A percentile compares a stretch with the other conserved stretches of the same genome.
These are phyloP conservation scores for Eclectus roratus DNA, from an alignment of 2,113 vertebrate species.

Conservation along the genomic window DNA sequence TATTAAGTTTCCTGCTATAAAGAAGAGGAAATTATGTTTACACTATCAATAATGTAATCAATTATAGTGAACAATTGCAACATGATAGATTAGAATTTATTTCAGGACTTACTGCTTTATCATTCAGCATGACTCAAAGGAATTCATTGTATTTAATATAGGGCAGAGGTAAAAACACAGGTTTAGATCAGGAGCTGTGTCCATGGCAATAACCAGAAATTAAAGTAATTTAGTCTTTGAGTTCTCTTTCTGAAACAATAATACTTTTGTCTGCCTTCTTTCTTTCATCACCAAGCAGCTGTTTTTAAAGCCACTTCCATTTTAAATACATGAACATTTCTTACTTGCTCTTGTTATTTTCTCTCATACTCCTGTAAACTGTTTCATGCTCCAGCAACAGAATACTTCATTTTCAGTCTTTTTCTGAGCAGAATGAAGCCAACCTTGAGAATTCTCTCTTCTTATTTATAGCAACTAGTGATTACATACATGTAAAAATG, in stretches of 20 bases:
- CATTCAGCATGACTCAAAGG: neutral
- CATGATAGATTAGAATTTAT: neutral
- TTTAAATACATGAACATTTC: neutral
- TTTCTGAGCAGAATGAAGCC: neutral
- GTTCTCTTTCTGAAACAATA: neutral
- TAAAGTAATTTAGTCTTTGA: neutral
- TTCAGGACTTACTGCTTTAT: neutral
- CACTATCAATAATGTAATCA: slow-evolving; percentile 25
- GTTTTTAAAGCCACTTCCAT: neutral
- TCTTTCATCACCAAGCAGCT: neutral
- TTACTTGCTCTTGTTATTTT: neutral
- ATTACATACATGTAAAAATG: neutral
- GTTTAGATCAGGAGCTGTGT: neutral
- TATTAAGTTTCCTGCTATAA: slow-evolving; percentile 25
- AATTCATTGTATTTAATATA: neutral
- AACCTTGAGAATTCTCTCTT: neutral
- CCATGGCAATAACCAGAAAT: neutral
- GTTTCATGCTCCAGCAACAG: neutral
- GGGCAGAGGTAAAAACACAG: neutral
- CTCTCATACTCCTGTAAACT: neutral
- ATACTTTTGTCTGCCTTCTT: neutral
- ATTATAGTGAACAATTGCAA: neutral
- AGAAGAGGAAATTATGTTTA: slow-evolving; percentile 37
- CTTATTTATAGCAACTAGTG: neutral
- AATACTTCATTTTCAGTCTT: neutral